phyloP scores from a whole-genome alignment of 2,113 vertebrate genomes.

The Nannospalax galili region DNA sequence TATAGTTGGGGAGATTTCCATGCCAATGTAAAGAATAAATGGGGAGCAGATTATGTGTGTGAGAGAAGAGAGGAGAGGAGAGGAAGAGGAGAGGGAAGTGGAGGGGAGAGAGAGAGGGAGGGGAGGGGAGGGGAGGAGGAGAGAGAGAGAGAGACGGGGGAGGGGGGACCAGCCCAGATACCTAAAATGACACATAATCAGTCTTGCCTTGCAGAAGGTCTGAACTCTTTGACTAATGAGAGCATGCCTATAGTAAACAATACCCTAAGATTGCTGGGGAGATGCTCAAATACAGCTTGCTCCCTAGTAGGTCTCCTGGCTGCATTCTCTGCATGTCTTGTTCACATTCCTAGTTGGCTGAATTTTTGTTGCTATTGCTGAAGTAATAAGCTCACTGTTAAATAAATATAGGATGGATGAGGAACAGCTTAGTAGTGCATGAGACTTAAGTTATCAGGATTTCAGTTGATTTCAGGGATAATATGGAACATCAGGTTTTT shows the following conservation, averaged over 20 bases:
- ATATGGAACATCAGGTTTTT: constrained; percentile 24
- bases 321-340: not conserved
- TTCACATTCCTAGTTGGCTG: not conserved
- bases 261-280: not conserved
- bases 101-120: no score
- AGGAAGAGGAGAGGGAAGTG: no score
- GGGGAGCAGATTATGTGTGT: not conserved
- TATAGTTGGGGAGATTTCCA: not conserved
- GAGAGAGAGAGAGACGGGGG: no score
- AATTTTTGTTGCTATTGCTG: not conserved
- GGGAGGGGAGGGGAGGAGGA: no score
- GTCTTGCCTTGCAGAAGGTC: not conserved
- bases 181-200: not conserved
- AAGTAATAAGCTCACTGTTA: not conserved
- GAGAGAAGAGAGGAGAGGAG: no score
- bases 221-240: not conserved
- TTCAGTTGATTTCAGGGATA: not conserved
- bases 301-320: not conserved
- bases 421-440: not conserved
- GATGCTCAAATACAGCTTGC: not conserved
- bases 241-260: not conserved
- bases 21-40: not conserved
- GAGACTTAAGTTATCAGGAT: not conserved
- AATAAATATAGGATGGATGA: not conserved
- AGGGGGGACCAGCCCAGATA: no score